phyloP scores from a whole-genome alignment of 2,888 invertebrate genomes.

The Odontocolon sp. region DNA sequence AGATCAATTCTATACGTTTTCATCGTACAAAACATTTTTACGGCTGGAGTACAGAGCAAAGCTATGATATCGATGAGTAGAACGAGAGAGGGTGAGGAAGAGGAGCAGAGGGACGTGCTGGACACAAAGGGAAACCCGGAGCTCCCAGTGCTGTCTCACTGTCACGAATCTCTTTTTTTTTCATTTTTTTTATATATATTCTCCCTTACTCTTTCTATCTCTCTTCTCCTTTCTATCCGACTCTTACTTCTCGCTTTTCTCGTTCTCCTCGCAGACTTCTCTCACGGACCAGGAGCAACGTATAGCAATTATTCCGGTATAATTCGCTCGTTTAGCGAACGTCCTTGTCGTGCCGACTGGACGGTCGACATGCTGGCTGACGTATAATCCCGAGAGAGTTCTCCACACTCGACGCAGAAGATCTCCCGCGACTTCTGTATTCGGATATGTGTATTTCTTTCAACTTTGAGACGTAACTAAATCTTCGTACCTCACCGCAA shows the following conservation, averaged over 20 bases:
- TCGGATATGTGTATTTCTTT: slow-evolving; percentile 1
- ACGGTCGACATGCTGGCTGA: slow-evolving; percentile 56
- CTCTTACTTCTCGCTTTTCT: slow-evolving; percentile 21
- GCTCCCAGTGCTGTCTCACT: slow-evolving; percentile 1
- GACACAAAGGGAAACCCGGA: slow-evolving; percentile 24
- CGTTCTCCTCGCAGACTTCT: slow-evolving; percentile 46
- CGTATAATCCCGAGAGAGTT: slow-evolving; percentile 57
- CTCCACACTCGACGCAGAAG: neutral
- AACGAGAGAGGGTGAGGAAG: no score
- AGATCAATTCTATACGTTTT: no score
- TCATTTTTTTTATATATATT: neutral
- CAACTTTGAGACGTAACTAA: neutral
- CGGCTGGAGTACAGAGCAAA: no score
- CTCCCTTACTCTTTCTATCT: slow-evolving; percentile 19
- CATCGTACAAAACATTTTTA: no score
- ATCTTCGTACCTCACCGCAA: neutral
- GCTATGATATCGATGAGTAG: no score
- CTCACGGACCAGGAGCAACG: slow-evolving; percentile 59
- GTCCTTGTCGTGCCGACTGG: slow-evolving; percentile 71
- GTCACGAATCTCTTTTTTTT: slow-evolving; percentile 9
- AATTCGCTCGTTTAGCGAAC: slow-evolving; percentile 75
- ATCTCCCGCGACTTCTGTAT: neutral
- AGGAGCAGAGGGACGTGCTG: neutral
- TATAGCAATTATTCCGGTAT: slow-evolving; percentile 72
- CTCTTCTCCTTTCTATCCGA: no score